phyloP scores from a whole-genome alignment of 2,113 vertebrate species.

The Neodon shergylaensis region DNA sequence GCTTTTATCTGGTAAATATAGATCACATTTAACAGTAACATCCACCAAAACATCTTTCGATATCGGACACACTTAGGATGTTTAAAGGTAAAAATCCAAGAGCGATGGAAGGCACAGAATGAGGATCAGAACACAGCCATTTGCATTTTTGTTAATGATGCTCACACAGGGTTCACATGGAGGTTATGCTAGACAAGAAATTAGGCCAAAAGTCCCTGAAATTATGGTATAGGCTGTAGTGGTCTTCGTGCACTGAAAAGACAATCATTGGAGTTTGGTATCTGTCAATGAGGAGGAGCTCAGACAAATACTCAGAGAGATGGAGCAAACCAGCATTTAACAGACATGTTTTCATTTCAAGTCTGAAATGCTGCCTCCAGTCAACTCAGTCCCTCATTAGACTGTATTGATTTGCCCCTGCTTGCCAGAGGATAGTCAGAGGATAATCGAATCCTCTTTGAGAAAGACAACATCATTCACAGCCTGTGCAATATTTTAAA shows the following conservation, averaged over 20 bases:
- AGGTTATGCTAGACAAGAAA: background rate
- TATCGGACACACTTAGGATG: background rate
- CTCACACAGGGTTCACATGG: background rate
- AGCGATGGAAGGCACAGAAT: background rate
- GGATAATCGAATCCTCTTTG: slow-evolving; percentile 39
- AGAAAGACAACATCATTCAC: slow-evolving; percentile 55
- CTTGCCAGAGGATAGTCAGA: slow-evolving; percentile 22
- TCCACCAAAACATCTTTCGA: background rate
- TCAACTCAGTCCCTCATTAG: slow-evolving; percentile 44
- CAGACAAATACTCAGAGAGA: background rate
- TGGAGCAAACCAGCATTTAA: background rate
- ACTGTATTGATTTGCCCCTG: slow-evolving; percentile 40
- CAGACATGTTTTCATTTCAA: background rate
- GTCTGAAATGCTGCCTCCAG: background rate
- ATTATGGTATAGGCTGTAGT: background rate
- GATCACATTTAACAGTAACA: background rate
- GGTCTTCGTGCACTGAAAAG: background rate
- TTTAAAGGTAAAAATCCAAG: background rate
- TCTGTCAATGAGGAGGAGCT: background rate
- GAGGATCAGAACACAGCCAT: background rate
- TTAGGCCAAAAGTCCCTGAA: background rate
- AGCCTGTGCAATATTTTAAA: slow-evolving; percentile 21
- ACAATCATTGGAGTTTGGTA: background rate
- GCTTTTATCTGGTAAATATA: background rate
- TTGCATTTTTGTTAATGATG: background rate